Base-by-base conservation (phyloP, 2,797 vertebrate genomes). In the Thunnus albacares region DNA sequence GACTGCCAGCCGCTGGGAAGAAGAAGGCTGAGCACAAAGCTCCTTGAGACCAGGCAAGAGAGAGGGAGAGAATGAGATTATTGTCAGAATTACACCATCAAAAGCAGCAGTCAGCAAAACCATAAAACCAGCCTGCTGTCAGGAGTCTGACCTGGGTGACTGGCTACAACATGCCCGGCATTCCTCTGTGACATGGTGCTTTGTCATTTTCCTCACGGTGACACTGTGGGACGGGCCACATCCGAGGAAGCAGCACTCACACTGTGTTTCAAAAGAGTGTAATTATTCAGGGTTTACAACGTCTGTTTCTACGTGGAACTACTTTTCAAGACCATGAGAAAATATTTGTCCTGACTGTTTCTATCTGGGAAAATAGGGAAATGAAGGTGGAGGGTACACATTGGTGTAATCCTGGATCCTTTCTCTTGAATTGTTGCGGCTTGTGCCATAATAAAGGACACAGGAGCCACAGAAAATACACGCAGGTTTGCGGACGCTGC, bases 1-100 rank as follows among this genome's bases (percentile, higher is more conserved):
- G 82, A 88, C 87, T 87, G 85, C 85, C 85, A 88, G 87, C 82
- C 84, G 4, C 87, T 82, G 82, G 77, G 88, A 90, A 73, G 81
- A 81, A 81, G 80, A 79, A 78, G 79, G 75, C 92, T 81, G 86
- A 89, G 85, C 80, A 58, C 79, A 83, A 84, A 86, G 82, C 87
- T 88, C 77, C 81, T 86, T 53, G 70, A 93, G 86, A 89, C 43
- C 77, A 86, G 82, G 43, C 76, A 45, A 51, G 71, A 71, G 78
- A 80, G 81, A 80, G 58, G 28, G 71, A 76, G 89, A 90, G 79
- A 93, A 89, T 88, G 83, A 93, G 87, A 92, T 94, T 90, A 92
- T 92, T 93, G 92, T 93, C 87, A 89, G 81, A 92, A 90, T 92
- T 83, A 92, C 82, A 90, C 87, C 82, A 92, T 91, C 88, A 90